phyloP scores from a whole-genome alignment of 2,113 vertebrate species.

The Eptesicus fuscus region DNA sequence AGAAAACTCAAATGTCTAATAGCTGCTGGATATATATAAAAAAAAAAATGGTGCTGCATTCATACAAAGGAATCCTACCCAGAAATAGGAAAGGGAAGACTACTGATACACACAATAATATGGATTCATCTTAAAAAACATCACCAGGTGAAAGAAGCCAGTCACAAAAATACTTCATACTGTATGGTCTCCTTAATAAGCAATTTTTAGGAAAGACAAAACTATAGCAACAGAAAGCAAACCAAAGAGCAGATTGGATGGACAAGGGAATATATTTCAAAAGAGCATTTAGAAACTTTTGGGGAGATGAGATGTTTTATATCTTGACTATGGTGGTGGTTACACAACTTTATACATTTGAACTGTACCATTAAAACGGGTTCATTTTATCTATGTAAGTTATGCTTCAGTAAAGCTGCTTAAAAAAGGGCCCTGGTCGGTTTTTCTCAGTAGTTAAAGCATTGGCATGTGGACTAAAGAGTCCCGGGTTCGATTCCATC shows the following conservation, averaged over 20 bases:
- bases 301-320: background rate
- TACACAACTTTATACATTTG: background rate
- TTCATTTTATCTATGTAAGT: background rate
- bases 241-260: background rate
- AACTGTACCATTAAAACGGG: background rate
- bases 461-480: no score
- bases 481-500: no score
- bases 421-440: background rate
- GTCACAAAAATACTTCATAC: background rate
- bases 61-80: background rate
- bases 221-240: background rate
- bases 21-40: background rate
- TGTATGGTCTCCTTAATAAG: background rate
- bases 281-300: background rate
- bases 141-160: background rate
- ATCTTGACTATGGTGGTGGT: background rate
- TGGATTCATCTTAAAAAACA: background rate
- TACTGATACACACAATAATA: background rate
- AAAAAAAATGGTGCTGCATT: background rate
- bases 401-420: background rate
- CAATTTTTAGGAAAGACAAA: slow-evolving; percentile 11
- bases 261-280: background rate
- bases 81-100: background rate
- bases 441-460: no score
- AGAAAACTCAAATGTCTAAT: background rate